These are phyloP conservation scores for Pangasianodon gigas DNA, from an alignment of 2,113 vertebrate genomes.

Conservation along the genomic window DNA sequence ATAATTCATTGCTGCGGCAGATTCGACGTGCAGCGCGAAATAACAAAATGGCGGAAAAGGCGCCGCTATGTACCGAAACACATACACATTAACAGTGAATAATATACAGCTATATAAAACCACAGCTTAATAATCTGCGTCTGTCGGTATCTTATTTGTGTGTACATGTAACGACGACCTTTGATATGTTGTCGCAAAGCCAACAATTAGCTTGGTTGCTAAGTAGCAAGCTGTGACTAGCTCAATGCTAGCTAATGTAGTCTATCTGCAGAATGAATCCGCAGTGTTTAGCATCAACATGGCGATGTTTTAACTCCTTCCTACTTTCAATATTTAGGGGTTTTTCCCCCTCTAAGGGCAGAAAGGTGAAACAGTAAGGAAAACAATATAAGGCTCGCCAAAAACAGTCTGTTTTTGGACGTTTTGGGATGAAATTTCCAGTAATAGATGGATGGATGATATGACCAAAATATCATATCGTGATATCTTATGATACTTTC, in stretches of 20 bases:
- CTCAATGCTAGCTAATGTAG: neutral
- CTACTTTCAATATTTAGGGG: no score
- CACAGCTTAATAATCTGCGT: neutral
- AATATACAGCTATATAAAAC: neutral
- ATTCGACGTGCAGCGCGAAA: neutral
- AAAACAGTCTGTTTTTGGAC: neutral
- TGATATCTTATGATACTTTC: neutral
- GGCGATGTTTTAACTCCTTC: neutral
- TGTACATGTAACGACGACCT: neutral
- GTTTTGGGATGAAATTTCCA: neutral
- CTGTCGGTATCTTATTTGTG: neutral
- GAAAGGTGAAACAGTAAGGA: neutral
- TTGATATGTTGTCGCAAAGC: neutral
- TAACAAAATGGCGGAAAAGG: neutral
- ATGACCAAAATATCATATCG: neutral
- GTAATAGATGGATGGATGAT: neutral
- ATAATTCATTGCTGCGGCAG: conserved; percentile 14
- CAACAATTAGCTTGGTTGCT: neutral
- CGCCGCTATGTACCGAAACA: neutral
- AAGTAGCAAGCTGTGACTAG: neutral
- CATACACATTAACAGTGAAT: neutral
- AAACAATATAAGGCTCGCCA: neutral
- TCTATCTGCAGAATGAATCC: neutral
- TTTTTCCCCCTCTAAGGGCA: neutral
- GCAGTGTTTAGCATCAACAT: neutral